These are phyloP conservation scores for Oryzias curvinotus DNA, from an alignment of 2,113 vertebrate genomes.

Conservation along the genomic window DNA sequence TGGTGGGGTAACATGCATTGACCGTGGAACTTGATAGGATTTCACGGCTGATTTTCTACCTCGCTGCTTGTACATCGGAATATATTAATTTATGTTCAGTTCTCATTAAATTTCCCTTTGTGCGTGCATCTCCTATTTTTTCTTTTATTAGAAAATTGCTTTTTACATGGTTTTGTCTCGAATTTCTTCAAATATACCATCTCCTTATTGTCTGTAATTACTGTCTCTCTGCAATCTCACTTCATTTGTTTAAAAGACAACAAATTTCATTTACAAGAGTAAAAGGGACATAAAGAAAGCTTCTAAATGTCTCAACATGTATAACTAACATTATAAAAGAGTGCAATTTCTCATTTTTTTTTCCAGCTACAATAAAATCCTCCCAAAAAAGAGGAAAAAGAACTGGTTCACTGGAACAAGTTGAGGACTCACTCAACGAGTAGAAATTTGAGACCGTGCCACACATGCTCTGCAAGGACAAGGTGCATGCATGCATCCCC, in stretches of 20 bases:
- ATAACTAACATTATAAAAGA: slow-evolving; percentile 15
- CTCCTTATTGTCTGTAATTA: slow-evolving; percentile 1
- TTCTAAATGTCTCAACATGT: slow-evolving; percentile 12
- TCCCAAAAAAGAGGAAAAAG: neutral
- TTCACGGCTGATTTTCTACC: slow-evolving; percentile 57
- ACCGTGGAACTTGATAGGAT: slow-evolving; percentile 57
- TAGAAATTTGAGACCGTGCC: slow-evolving; percentile 51
- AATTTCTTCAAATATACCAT: slow-evolving; percentile 6
- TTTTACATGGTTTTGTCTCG: slow-evolving; percentile 1
- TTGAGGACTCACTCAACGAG: slow-evolving; percentile 48
- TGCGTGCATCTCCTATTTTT: slow-evolving; percentile 2
- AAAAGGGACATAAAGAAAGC: slow-evolving; percentile 11
- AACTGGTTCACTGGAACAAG: slow-evolving; percentile 51
- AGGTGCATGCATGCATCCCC: slow-evolving; percentile 48
- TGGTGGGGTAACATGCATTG: slow-evolving; percentile 24
- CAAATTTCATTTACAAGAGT: slow-evolving; percentile 2
- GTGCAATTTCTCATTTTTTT: neutral
- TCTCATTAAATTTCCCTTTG: slow-evolving; percentile 18
- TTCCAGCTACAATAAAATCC: neutral
- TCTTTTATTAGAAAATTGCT: slow-evolving; percentile 18
- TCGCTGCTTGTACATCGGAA: slow-evolving; percentile 24
- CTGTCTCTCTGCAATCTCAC: slow-evolving; percentile 1
- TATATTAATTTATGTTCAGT: slow-evolving; percentile 15
- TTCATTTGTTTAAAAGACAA: slow-evolving; percentile 15
- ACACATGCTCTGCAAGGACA: slow-evolving; percentile 50